Evolutionary conservation across 2,113 vertebrate species (phyloP), one percentile per base, ranked within the genome.

Genomic region (Bos javanicus): DNA sequence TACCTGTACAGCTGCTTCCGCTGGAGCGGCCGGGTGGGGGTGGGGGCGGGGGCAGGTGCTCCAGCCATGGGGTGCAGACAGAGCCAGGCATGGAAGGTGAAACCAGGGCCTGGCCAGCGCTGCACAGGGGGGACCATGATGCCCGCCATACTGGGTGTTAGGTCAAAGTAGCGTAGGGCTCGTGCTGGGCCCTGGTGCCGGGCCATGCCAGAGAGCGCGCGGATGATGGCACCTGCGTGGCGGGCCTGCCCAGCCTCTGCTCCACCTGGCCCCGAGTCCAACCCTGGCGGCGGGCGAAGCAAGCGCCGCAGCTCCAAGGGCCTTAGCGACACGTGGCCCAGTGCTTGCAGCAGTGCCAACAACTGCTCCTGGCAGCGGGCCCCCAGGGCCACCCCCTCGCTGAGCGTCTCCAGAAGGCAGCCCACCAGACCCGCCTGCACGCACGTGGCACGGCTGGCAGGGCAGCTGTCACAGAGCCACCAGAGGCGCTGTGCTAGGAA

Each of bases 1-100:
- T 95, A 99, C 99, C 99, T 99, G 98, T 99, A 99, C 12, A 99
- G 99, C 97, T 99, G 99, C 97, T 99, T 99, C 96, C 99, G 99
- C 96, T 99, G 99, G 0, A 99, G 99, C 33, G 99, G 99, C 28
- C 11, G 96, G 0, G 80, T 10, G 0, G 50, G 50, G 80, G 30
- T 11, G 0, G 48, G 48, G 46, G 48, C 76, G 0, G 46, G 54
- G 92, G 76, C 54, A 8, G 96, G 14, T 7, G 87, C 94, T 3
- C 60, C 25, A 1, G 98, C 97, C 59, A 98, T 98, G 71, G 99
- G 98, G 25, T 99, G 99, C 60, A 99, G 99, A 97, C 99, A 99
- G 94, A 99, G 96, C 99, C 99, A 99, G 76, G 99, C 99, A 0
- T 99, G 99, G 98, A 99, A 99, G 92, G 99, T 99, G 5, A 99